Evolutionary conservation across 2,797 vertebrate species (phyloP), one percentile per base, ranked within the genome.

Genomic region (Propithecus perrieri): DNA sequence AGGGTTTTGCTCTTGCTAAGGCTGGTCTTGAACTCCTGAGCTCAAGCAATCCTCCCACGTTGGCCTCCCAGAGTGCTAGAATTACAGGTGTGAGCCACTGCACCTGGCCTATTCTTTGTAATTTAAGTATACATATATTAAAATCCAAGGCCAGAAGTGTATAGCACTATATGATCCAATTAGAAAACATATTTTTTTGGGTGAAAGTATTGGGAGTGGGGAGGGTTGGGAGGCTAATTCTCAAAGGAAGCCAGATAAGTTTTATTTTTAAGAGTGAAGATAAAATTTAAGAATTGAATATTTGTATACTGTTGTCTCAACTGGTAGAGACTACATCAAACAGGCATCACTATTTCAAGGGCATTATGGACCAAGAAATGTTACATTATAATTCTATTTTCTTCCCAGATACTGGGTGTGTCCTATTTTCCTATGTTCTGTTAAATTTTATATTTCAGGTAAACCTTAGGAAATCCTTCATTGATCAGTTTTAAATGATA

Each of bases 241-340:
- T 85, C 55, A 91, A 89, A 83, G 53, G 20, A 59, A 17, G 61
- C 57, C 69, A 89, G 22, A 26, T 67, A 18, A 11, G 12, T 79
- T 93, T 94, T 85, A 80, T 76, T 95, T 96, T 67, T 93, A 33
- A 94, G 89, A 75, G 26, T 81, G 35, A 53, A 91, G 61, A 75
- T n/a, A 90, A 57, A 71, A 50, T 38, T 71, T 85, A 89, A 94
- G 53, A 81, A 53, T 35, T 50, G n/a, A 76, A 10, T 33, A 71
- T 85, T 90, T 76, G 33, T 55, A 33, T 75, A 24, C 30, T 74
- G 13, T 75, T 80, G 9, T 72, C 35, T 94, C 9, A 53, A 22
- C 38, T 91, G 48, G 9, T 33, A 75, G 33, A 87, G n/a, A 35
- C 35, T 84, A 5, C 67, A 38, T 88, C 46, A 76, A 71, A 24